A percentile compares a stretch with the other conserved stretches of the same genome.
Evolutionary conservation across 2,113 vertebrate species (phyloP).

Genomic region (Pygoscelis antarcticus): DNA sequence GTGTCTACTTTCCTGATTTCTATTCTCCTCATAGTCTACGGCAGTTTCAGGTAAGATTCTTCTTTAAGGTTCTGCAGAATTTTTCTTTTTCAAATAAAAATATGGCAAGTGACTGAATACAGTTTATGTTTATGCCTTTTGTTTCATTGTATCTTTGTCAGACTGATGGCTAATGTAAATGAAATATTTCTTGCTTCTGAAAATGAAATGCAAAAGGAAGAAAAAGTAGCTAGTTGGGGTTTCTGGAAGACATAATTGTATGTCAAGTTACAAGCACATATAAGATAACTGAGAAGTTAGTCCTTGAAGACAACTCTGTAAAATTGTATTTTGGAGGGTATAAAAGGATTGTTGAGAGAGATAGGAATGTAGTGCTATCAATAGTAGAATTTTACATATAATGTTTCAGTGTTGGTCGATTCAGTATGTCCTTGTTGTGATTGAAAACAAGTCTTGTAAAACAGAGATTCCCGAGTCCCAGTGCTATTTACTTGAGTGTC

Average conservation of each 20-base stretch:
- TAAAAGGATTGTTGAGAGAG: neutral
- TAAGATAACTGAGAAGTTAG: neutral
- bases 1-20: slow-evolving; percentile 98
- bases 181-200: neutral
- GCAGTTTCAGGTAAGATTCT: slow-evolving; percentile 83
- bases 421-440: neutral
- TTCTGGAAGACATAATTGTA: neutral
- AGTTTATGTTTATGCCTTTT: neutral
- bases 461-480: rapidly evolving
- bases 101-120: neutral
- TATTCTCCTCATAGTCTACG: slow-evolving; percentile 85
- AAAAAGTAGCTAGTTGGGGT: neutral
- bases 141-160: neutral
- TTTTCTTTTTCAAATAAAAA: neutral
- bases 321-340: neutral
- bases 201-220: neutral
- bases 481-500: neutral
- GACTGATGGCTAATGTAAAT: neutral
- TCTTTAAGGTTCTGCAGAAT: neutral
- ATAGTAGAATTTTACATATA: neutral
- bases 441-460: neutral
- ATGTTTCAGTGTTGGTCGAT: neutral
- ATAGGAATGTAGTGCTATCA: rapidly evolving
- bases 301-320: neutral
- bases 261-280: neutral